phyloP scores from a whole-genome alignment of 2,888 invertebrate genomes.

The Drosophila borealis region DNA sequence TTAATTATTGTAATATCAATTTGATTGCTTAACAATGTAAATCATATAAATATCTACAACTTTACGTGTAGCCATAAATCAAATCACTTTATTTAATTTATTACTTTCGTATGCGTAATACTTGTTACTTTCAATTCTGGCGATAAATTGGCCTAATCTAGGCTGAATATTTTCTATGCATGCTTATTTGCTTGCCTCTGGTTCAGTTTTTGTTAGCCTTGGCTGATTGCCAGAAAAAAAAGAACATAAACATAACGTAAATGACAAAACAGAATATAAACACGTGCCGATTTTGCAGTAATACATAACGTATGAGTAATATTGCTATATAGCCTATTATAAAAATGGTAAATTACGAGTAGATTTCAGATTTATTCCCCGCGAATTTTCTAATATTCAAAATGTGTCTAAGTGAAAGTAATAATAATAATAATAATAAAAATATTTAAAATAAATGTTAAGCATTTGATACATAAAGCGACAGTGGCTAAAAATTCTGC shows the following conservation, averaged over 20 bases:
- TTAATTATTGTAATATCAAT: conserved; percentile 10
- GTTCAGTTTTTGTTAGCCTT: conserved; percentile 37
- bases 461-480: no score
- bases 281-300: conserved; percentile 24
- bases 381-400: neutral
- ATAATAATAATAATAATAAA: no score
- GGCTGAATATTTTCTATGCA: conserved; percentile 22
- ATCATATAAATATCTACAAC: neutral
- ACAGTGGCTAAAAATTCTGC: no score
- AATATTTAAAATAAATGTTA: no score
- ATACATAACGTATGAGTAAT: conserved; percentile 59
- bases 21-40: conserved; percentile 12
- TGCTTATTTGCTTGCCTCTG: conserved; percentile 10
- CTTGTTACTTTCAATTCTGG: conserved; percentile 4
- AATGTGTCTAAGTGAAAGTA: neutral
- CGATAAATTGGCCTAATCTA: conserved; percentile 19
- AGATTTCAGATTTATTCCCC: neutral
- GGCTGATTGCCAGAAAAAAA: conserved; percentile 66
- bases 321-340: conserved; percentile 2
- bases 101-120: conserved; percentile 2
- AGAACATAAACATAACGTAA: conserved; percentile 18
- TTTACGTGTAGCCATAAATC: conserved; percentile 10
- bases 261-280: conserved; percentile 40
- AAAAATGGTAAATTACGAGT: neutral
- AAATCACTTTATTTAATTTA: conserved; percentile 27